phyloP scores from a whole-genome alignment of 37 sponge, comb jelly and placozoan genomes.

The Ianthella basta region DNA sequence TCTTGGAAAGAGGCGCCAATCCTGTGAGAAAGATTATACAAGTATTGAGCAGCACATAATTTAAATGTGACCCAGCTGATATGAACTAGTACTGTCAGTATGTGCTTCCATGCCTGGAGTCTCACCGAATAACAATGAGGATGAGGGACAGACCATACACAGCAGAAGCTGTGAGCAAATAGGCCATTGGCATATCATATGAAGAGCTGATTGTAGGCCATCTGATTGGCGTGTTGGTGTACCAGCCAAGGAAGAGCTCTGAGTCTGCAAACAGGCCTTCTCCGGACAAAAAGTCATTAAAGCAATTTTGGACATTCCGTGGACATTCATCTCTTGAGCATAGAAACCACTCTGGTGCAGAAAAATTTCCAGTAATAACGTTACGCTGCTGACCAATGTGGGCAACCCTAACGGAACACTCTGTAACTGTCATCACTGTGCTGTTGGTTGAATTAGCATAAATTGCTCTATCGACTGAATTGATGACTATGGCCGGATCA shows the following conservation, averaged over 20 bases:
- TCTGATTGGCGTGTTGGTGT: neutral
- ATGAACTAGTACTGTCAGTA: too few species aligned
- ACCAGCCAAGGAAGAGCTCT: constrained; percentile 33
- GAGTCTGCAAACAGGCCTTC: constrained; percentile 13
- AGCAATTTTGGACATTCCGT: neutral
- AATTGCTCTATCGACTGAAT: too few species aligned
- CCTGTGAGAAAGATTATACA: neutral
- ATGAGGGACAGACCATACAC: constrained; percentile 16
- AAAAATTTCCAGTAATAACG: too few species aligned
- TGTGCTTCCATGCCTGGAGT: too few species aligned
- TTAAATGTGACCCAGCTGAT: too few species aligned
- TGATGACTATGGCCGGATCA: too few species aligned
- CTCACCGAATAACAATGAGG: constrained; percentile 4
- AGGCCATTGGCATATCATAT: constrained; percentile 24
- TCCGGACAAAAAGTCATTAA: neutral
- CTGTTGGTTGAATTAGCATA: too few species aligned
- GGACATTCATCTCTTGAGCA: neutral
- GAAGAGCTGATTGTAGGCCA: neutral
- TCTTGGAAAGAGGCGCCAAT: constrained; percentile 14
- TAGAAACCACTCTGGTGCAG: too few species aligned
- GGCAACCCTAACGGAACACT: too few species aligned
- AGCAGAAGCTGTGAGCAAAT: neutral
- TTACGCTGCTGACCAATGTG: too few species aligned
- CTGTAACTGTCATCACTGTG: too few species aligned
- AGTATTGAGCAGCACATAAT: too few species aligned